Conservation (phyloP, 1,140 invertebrate species). For the Sarcophaga bullata region DNA sequence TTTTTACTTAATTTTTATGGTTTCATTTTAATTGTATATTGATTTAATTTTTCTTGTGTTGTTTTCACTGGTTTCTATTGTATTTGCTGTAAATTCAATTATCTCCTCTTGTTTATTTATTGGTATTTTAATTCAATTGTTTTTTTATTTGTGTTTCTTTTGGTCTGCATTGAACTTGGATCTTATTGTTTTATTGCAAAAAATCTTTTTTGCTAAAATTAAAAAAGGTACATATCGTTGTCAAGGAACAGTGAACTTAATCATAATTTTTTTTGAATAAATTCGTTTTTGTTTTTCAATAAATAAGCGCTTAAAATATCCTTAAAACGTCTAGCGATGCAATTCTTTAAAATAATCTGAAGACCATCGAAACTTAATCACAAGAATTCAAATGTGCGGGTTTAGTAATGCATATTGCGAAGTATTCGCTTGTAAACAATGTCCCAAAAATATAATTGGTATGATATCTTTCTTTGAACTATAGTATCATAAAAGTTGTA, state of each 20-base stretch:
- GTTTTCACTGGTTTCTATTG: neutral
- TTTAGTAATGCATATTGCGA: too few relatives aligned
- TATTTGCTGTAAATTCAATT: neutral
- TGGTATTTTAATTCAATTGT: conserved; percentile 10
- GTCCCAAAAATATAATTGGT: too few relatives aligned
- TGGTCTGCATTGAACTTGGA: conserved; percentile 21
- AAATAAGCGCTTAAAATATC: too few relatives aligned
- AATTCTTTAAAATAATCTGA: too few relatives aligned
- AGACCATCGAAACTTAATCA: too few relatives aligned
- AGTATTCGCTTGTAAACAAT: too few relatives aligned
- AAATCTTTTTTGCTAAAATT: neutral
- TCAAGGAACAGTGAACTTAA: conserved; percentile 9
- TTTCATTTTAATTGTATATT: conserved; percentile 11
- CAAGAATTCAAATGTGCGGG: too few relatives aligned
- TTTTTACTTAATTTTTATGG: conserved; percentile 10
- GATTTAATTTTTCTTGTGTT: conserved; percentile 7
- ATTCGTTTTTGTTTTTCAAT: neutral
- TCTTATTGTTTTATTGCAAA: neutral
- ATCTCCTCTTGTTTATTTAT: neutral
- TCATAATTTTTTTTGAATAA: neutral
- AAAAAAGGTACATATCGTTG: neutral
- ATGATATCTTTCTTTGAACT: too few relatives aligned
- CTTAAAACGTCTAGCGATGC: too few relatives aligned
- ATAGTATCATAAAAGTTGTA: too few relatives aligned
- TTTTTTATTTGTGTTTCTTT: neutral